These are phyloP conservation scores for Halocynthia aurantium DNA, from an alignment of 23 tunicate species.

Conservation along the genomic window DNA sequence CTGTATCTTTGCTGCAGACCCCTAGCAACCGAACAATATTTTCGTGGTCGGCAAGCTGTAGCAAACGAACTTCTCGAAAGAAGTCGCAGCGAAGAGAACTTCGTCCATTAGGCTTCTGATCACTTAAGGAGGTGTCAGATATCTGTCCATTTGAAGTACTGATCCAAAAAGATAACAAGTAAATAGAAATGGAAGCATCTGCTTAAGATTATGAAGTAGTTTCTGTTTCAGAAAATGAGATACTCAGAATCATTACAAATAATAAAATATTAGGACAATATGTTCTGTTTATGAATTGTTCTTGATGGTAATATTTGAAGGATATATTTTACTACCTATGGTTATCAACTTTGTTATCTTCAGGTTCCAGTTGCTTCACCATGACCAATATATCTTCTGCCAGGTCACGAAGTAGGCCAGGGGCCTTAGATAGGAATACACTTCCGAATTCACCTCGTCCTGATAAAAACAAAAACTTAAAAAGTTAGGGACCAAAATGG, in stretches of 20 bases:
- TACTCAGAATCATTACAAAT: no score
- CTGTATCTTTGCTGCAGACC: constrained; percentile 26
- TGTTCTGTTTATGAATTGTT: no score
- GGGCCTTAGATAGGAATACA: constrained; percentile 84
- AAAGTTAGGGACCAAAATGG: neutral
- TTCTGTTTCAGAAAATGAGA: no score
- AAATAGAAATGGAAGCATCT: no score
- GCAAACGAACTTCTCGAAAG: constrained; percentile 47
- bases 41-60: constrained; percentile 46
- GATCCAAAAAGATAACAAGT: no score
- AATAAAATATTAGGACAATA: no score
- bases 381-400: constrained; percentile 85
- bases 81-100: constrained; percentile 21
- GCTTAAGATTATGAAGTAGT: no score
- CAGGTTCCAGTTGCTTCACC: constrained; percentile 58
- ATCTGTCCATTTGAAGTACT: no score
- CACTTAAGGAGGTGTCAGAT: no score
- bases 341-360: neutral
- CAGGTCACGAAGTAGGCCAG: constrained; percentile 82
- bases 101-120: no score
- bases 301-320: no score
- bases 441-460: constrained; percentile 81
- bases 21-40: constrained; percentile 65
- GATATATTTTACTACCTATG: neutral
- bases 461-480: constrained; percentile 1